Evolutionary conservation across 2,113 vertebrate genomes (phyloP).

Genomic region (Chaenogobius annularis): DNA sequence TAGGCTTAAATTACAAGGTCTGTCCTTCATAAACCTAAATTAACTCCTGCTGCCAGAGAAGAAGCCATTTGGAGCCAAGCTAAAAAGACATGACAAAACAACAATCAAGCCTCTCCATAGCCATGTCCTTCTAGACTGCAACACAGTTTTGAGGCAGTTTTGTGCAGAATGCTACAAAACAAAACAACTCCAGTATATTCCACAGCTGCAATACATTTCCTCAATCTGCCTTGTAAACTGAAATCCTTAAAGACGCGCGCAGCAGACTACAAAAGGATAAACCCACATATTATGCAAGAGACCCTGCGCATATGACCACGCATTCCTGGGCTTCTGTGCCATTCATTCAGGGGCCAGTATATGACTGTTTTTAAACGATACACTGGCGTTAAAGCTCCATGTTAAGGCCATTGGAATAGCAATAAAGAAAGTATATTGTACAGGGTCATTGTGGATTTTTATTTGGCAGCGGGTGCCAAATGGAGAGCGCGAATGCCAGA

Average conservation of each 20-base stretch:
- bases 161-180: background rate
- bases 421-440: background rate
- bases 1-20: background rate
- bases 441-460: conserved; percentile 11
- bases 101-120: background rate
- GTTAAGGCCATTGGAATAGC: background rate
- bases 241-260: background rate
- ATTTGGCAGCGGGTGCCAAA: conserved; percentile 6
- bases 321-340: background rate
- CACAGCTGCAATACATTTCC: conserved; percentile 47
- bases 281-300: background rate
- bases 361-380: background rate
- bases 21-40: background rate
- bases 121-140: too few relatives aligned
- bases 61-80: background rate
- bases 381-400: background rate
- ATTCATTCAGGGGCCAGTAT: background rate
- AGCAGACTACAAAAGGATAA: background rate
- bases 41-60: background rate
- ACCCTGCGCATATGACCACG: background rate
- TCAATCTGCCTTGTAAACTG: background rate
- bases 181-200: background rate
- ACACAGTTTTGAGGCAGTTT: background rate
- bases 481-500: conserved; percentile 35
- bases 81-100: background rate